Percentiles rank a stretch among this genome's conserved stretches.
Conservation (phyloP, 2,797 vertebrate species). For the Pseudomugil gertrudae region DNA sequence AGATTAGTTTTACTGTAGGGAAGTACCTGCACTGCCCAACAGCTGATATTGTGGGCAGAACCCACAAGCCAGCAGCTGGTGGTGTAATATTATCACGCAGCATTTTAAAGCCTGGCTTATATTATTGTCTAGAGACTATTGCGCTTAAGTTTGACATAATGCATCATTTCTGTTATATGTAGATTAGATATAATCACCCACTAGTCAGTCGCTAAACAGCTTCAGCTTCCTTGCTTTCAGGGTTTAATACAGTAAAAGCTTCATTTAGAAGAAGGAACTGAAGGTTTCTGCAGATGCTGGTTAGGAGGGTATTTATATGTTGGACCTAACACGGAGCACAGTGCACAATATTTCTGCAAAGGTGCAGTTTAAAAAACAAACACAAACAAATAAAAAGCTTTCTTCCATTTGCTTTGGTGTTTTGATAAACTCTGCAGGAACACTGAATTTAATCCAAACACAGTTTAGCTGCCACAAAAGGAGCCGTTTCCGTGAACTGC, state of each 20-base stretch:
- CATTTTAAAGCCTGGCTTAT: not conserved
- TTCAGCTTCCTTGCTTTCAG: not conserved
- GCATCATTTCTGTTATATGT: no score
- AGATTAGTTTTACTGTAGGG: not conserved
- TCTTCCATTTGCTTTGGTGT: no score
- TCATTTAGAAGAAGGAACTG: no score
- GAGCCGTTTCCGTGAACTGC: no score
- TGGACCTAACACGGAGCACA: not conserved
- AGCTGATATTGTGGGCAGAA: not conserved
- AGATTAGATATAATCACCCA: no score
- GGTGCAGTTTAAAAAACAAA: not conserved
- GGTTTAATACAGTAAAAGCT: not conserved
- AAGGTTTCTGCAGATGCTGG: not conserved
- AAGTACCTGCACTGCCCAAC: conserved; percentile 15
- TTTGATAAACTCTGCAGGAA: no score
- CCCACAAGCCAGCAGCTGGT: accelerated
- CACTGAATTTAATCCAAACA: no score
- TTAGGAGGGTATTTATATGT: not conserved
- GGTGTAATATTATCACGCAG: not conserved
- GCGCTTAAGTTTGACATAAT: not conserved
- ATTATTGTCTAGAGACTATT: accelerated
- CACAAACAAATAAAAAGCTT: no score
- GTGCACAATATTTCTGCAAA: not conserved
- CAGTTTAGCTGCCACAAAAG: no score
- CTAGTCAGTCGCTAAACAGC: not conserved